phyloP scores from a whole-genome alignment of 2,888 invertebrate genomes.

The Serrognathus titanus region DNA sequence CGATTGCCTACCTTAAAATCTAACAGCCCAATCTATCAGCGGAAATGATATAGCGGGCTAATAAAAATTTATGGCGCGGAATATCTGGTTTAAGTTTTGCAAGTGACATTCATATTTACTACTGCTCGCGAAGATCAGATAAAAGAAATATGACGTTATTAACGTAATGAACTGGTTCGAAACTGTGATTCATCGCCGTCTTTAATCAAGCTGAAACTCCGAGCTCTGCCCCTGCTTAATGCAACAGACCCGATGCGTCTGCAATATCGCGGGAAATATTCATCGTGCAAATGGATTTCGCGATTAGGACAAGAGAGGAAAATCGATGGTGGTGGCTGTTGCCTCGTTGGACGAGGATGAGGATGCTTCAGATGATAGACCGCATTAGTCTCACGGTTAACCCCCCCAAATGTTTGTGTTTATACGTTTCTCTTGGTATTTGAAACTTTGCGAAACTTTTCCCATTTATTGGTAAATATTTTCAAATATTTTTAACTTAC shows the following conservation, averaged over 20 bases:
- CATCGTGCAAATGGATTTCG: constrained; percentile 15
- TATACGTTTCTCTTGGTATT: too few relatives aligned
- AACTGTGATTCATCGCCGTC: constrained; percentile 28
- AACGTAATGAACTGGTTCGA: constrained; percentile 30
- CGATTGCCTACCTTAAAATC: too few relatives aligned
- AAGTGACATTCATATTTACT: constrained; percentile 7
- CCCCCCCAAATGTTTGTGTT: too few relatives aligned
- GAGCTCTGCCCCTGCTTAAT: constrained; percentile 21
- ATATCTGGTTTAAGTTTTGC: constrained; percentile 11
- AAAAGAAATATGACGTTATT: constrained; percentile 30
- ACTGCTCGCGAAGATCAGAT: constrained; percentile 9
- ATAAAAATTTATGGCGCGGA: constrained; percentile 7
- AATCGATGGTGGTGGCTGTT: background rate
- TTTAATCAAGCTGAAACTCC: constrained; percentile 28
- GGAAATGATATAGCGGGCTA: background rate
- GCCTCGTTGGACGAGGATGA: too few relatives aligned
- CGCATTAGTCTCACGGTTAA: too few relatives aligned
- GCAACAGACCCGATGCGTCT: background rate
- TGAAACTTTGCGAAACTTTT: too few relatives aligned
- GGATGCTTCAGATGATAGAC: too few relatives aligned
- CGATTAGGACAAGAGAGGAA: background rate
- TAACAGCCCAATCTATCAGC: background rate
- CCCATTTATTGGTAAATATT: too few relatives aligned
- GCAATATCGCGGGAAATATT: constrained; percentile 5
- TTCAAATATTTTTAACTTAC: too few relatives aligned